Conservation (phyloP, 2,113 vertebrate genomes). For the Erpornis zantholeuca region DNA sequence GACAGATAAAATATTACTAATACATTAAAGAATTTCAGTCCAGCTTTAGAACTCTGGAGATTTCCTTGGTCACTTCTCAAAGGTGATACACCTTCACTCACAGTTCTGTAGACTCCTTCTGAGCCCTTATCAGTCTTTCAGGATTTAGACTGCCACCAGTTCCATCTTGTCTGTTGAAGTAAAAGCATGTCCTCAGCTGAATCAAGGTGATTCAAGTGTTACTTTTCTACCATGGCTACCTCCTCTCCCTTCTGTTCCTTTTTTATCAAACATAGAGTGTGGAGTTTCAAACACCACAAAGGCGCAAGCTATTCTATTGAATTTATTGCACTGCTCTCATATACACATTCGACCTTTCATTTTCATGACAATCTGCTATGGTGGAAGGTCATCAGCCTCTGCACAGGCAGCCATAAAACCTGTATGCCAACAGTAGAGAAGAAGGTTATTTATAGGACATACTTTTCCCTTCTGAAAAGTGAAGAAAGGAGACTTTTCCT, state of each 20-base stretch:
- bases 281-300: not conserved
- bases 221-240: not conserved
- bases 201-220: not conserved
- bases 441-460: not conserved
- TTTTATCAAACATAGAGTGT: not conserved
- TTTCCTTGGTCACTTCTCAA: not conserved
- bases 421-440: not conserved
- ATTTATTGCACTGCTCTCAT: not conserved
- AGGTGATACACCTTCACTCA: not conserved
- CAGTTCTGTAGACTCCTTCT: not conserved
- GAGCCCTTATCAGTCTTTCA: not conserved
- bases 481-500: not conserved
- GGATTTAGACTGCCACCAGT: not conserved
- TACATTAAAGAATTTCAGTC: not conserved
- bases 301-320: not conserved
- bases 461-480: not conserved
- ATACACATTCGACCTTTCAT: not conserved
- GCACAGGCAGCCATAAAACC: not conserved
- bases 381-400: not conserved
- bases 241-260: not conserved
- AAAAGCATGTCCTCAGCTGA: not conserved
- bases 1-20: not conserved
- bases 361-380: not conserved
- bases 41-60: not conserved
- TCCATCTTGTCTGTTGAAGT: not conserved